Base-by-base conservation (phyloP, 2,888 invertebrate species). In the Limenitis camilla region DNA sequence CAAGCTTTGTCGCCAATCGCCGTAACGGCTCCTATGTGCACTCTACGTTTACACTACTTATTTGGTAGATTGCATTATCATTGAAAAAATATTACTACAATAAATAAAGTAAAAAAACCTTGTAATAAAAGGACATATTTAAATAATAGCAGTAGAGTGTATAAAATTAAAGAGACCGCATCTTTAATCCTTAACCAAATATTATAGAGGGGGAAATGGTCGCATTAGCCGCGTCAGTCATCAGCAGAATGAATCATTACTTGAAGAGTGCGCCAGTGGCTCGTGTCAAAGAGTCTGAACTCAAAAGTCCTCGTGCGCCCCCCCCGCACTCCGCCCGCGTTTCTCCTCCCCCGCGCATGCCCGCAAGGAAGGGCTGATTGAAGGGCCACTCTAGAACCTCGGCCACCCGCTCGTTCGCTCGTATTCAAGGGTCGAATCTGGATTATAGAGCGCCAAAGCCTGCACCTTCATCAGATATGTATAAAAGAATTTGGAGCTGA, bases 171-270 rank as follows among this genome's bases (percentile, higher is more conserved):
- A 56, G 43, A 42, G 49, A 53, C 52, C 54, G 45, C 56, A 49
- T 49, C 66, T 63, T 74, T 75, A 78, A 81, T 79, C 72, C 71
- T 70, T 78, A 78, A 72, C 72, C 74, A 78, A 81, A 83, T 76
- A 76, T 72, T 76, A 76, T 72, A 68, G 64, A 71, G 65, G 69
- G 72, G 70, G 68, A 74, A 77, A 72, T 74, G 70, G 79, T 61
- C 74, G 83, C 78, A 86, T 85, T 86, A 86, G 85, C 84, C 71
- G 81, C 78, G 83, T 82, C 82, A 84, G 78, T 85, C 84, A 84
- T 84, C 86, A 84, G 81, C 75, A 84, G 85, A 86, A 85, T 86
- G 85, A 85, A 86, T 86, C 86, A 86, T 87, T 87, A 87, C 84
- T 86, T 87, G 85, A 86, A 86, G 86, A 85, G 86, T 80, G 76